A percentile compares a stretch with the other conserved stretches of the same genome.
phyloP scores from a whole-genome alignment of 2,888 invertebrate genomes.

The Trypoxylon attenuatum region DNA sequence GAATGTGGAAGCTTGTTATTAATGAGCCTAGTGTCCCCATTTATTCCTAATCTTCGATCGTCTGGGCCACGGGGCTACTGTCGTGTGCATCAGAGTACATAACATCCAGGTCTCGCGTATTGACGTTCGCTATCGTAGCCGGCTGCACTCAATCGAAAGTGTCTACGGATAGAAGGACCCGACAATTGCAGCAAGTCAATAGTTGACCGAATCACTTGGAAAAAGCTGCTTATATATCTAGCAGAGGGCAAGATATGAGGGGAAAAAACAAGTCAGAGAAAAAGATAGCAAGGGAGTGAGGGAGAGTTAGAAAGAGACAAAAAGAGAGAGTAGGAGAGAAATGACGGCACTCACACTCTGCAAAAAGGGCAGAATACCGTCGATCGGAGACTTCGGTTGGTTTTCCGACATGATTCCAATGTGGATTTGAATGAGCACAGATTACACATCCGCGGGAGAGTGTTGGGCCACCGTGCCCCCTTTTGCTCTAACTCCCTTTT shows the following conservation, averaged over 20 bases:
- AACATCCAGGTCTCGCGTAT: too few relatives aligned
- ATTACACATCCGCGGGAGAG: conserved; percentile 35
- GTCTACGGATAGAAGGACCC: neutral
- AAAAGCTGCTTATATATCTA: neutral
- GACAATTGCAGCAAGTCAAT: too few relatives aligned
- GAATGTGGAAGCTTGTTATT: too few relatives aligned
- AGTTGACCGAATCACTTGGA: neutral
- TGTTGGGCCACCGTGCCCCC: conserved; percentile 18
- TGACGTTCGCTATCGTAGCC: too few relatives aligned
- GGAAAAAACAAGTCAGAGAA: too few relatives aligned
- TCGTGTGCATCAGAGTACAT: too few relatives aligned
- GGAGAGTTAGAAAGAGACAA: neutral
- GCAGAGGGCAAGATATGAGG: too few relatives aligned
- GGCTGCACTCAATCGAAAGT: too few relatives aligned
- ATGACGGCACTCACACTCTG: conserved; percentile 81
- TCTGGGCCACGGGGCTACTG: too few relatives aligned
- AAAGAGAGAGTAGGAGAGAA: neutral
- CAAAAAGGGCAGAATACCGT: conserved; percentile 86
- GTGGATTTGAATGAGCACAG: neutral
- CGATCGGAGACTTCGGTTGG: conserved; percentile 84
- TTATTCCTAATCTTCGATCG: too few relatives aligned
- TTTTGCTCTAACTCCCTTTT: too few relatives aligned
- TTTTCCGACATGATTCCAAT: conserved; percentile 77
- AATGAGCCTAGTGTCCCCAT: too few relatives aligned
- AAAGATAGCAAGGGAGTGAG: neutral